A percentile compares a stretch with the other conserved stretches of the same genome.
phyloP scores from a whole-genome alignment of 2,888 invertebrate species.

The Tipula unca region DNA sequence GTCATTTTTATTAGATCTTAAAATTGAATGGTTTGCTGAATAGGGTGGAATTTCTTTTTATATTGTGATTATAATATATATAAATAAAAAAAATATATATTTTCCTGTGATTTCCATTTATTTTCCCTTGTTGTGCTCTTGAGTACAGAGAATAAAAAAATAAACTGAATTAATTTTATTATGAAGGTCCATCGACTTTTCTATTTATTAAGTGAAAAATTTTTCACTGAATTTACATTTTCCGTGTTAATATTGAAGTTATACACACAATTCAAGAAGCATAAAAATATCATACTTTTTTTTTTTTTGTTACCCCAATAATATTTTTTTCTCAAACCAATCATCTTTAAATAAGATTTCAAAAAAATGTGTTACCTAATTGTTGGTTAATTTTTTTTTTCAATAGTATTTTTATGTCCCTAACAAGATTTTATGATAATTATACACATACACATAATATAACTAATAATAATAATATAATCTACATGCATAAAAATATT shows the following conservation, averaged over 20 bases:
- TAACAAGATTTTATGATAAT: not conserved
- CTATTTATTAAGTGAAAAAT: not conserved
- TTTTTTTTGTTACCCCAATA: not conserved
- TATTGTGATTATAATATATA: not conserved
- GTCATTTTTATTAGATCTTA: slow-evolving; percentile 4
- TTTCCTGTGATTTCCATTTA: not conserved
- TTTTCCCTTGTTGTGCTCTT: not conserved
- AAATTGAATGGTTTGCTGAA: slow-evolving; percentile 8
- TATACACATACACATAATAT: not conserved
- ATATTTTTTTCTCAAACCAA: not conserved
- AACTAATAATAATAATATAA: not conserved
- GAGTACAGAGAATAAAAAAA: not conserved
- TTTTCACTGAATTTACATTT: slow-evolving; percentile 14
- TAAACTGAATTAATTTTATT: not conserved
- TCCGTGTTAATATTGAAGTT: not conserved
- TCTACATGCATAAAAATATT: not conserved
- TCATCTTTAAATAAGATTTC: not conserved
- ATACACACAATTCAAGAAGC: not conserved
- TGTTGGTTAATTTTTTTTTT: not conserved
- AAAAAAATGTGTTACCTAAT: not conserved
- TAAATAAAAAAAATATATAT: not conserved
- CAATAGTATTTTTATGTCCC: not conserved
- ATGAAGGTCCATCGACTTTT: not conserved
- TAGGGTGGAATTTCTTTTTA: not conserved
- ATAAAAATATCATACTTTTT: not conserved